phyloP scores from a whole-genome alignment of 1,140 invertebrate genomes.

The Diploscapter pachys region DNA sequence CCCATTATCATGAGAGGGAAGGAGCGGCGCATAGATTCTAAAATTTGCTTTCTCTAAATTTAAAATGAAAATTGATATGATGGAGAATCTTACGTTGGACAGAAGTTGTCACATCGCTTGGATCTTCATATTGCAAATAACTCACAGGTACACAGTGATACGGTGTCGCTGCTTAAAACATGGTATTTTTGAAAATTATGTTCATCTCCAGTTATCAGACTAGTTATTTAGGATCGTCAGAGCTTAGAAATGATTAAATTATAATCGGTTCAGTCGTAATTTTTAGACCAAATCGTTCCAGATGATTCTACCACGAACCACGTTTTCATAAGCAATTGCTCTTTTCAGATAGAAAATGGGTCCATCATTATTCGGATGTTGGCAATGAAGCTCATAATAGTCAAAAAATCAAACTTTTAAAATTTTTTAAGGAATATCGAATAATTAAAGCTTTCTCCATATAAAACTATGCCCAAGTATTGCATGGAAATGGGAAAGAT shows the following conservation, averaged over 20 bases:
- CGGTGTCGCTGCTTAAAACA: constrained; percentile 46
- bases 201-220: background rate
- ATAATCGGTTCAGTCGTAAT: no score
- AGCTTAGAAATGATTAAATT: no score
- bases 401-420: constrained; percentile 2
- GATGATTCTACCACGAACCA: no score
- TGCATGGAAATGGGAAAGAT: background rate
- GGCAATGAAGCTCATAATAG: background rate
- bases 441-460: constrained; percentile 23
- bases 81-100: constrained; percentile 47
- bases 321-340: no score
- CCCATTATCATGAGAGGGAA: constrained; percentile 50
- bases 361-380: background rate
- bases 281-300: no score
- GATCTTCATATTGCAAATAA: constrained; percentile 40
- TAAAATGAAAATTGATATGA: background rate
- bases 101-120: constrained; percentile 55
- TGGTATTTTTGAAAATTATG: background rate
- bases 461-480: constrained; percentile 5
- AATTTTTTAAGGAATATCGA: constrained; percentile 13
- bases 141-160: constrained; percentile 50
- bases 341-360: no score
- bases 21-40: constrained; percentile 51
- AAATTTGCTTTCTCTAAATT: constrained; percentile 4
- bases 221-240: no score